Evolutionary conservation across 2,113 vertebrate genomes (phyloP), one percentile per base, ranked within the genome.

Genomic region (Hypanus sabinus): DNA sequence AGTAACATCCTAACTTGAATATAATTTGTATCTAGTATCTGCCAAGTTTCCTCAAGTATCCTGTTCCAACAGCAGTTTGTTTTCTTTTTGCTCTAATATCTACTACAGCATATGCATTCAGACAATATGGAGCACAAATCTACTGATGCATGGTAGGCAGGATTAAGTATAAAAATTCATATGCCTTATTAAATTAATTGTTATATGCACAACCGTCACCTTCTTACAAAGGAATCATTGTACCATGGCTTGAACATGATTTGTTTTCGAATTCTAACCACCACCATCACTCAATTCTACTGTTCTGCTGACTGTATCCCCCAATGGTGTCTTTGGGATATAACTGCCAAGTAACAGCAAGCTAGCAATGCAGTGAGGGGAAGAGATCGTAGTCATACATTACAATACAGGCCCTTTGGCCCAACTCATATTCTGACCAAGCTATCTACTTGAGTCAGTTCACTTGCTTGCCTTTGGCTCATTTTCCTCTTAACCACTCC

Each of bases 101-200:
- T 81, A 38, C 80, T 60, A 22, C 81, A 57, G 81, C 46, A 30
- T 46, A 16, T 20, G 55, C 81, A 85, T 87, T 30, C 55, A 87
- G 55, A 55, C 30, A 55, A 57, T 87, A n/a, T 87, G 27, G 83
- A 87, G 55, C 10, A 3, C 79, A 81, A 81, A 81, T 20, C 36
- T 60, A 18, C 8, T 30, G 24, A 85, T 57, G 55, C 81, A 85
- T 24, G 46, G 14, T 60, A 57, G 5, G 11, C 83, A 87, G 46
- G 27, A 60, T 87, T 24, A 87, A 87, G 81, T 87, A 87, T 16
- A 30, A 87, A 87, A 87, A 62, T 87, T 87, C 55, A 87, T 60
- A 30, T 30, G 55, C 27, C 60, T 87, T 46, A 87, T 30, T 87
- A 30, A 87, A 87, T 87, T 24, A 87, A 87, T 12, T 11, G 0